Base-by-base conservation (phyloP, 2,113 vertebrate species). In the Tyto alba region DNA sequence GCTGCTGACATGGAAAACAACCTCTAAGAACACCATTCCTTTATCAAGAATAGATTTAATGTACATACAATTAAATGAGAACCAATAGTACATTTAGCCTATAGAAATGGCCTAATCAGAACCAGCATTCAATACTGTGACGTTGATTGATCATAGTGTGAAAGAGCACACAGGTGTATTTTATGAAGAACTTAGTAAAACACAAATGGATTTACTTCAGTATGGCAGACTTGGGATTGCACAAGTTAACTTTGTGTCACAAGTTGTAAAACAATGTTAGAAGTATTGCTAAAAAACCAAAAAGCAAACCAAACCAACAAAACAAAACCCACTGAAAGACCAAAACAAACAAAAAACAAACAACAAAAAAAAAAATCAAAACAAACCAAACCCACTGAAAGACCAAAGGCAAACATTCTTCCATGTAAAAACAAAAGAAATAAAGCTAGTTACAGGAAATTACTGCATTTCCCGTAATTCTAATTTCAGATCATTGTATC, bases 211-310 rank as follows among this genome's bases (percentile, higher is more conserved):
- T 79, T 92, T 59, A n/a, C n/a, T n/a, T n/a, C n/a, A n/a, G n/a
- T n/a, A n/a, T n/a, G n/a, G n/a, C n/a, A 75, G 72, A 95, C 90
- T 72, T 40, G 34, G 25, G 57, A 91, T 74, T 86, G 67, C 26
- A 43, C 56, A 95, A 94, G 55, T 72, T 52, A 96, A 90, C 16
- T 94, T 72, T 32, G 8, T 72, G 53, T 76, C 68, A 86, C 57
- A 69, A 57, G 55, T 7, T 67, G 52, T 92, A 97, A 81, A 53
- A 88, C 84, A 47, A 72, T 38, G 91, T 88, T 82, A 84, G 85
- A 96, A 94, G 45, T 74, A 91, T 73, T 91, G 84, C 93, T 88
- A 88, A n/a, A n/a, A n/a, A n/a, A n/a, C n/a, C n/a, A n/a, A n/a
- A n/a, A n/a, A n/a, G n/a, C n/a, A n/a, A n/a, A n/a, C n/a, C 29